Evolutionary conservation across 2,797 vertebrate genomes (phyloP).

Genomic region (Peromyscus nudipes): DNA sequence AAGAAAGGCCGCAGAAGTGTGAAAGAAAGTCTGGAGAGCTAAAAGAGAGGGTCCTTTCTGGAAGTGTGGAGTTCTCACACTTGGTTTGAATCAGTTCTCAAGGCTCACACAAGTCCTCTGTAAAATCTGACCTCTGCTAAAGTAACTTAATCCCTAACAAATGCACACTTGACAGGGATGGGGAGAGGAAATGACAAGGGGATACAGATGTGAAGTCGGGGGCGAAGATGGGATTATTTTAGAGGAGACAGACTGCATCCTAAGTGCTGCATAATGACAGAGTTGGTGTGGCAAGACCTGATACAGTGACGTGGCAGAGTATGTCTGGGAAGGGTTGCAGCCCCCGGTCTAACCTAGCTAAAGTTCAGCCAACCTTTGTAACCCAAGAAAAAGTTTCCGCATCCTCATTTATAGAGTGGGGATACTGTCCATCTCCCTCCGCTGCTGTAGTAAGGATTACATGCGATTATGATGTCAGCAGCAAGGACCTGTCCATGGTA

Average conservation of each 20-base stretch:
- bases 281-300: not conserved
- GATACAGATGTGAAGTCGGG: too few species aligned
- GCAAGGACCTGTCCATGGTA: not conserved
- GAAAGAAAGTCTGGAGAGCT: not conserved
- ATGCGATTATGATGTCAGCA: not conserved
- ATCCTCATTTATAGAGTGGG: not conserved
- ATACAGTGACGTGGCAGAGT: not conserved
- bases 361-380: not conserved
- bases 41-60: not conserved
- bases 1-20: not conserved
- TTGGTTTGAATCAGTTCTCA: not conserved
- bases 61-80: not conserved
- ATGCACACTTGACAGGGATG: not conserved
- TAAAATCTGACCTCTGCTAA: not conserved
- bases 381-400: not conserved
- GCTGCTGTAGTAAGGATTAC: not conserved
- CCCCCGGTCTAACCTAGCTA: not conserved
- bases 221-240: not conserved
- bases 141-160: not conserved
- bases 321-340: not conserved
- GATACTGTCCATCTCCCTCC: not conserved
- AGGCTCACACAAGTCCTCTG: not conserved
- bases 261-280: rapidly evolving
- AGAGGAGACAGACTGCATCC: not conserved
- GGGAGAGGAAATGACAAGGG: not conserved